phyloP scores from a whole-genome alignment of 2,888 invertebrate genomes.

The Pyrochroa serraticornis region DNA sequence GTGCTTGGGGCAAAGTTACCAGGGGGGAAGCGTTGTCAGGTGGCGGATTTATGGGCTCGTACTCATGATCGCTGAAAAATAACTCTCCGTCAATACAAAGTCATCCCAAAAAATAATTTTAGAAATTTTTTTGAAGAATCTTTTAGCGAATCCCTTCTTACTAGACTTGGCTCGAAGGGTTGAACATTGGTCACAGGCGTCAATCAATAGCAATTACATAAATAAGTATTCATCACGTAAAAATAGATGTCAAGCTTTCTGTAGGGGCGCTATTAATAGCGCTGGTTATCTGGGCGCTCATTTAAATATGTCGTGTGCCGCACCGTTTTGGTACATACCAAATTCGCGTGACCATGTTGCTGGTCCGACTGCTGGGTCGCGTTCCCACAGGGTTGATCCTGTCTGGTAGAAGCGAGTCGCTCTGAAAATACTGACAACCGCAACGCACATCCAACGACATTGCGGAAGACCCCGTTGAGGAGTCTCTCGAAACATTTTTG shows the following conservation, averaged over 20 bases:
- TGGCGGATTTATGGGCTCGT: slow-evolving; percentile 85
- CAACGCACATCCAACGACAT: slow-evolving; percentile 80
- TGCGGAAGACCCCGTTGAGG: slow-evolving; percentile 69
- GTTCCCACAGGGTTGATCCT: slow-evolving; percentile 71
- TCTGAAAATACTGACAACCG: slow-evolving; percentile 84
- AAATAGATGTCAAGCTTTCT: slow-evolving; percentile 5
- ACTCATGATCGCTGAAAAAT: slow-evolving; percentile 86
- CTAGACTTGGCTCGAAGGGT: neutral
- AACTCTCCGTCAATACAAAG: neutral
- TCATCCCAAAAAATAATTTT: no score
- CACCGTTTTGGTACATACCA: slow-evolving; percentile 17
- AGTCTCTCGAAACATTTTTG: slow-evolving; percentile 73
- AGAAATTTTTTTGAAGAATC: no score
- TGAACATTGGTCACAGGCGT: neutral
- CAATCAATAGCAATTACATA: neutral
- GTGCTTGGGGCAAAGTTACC: slow-evolving; percentile 27
- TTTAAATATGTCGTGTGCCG: slow-evolving; percentile 1
- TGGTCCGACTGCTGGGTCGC: slow-evolving; percentile 42
- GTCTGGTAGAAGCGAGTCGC: slow-evolving; percentile 79
- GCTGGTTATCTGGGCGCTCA: neutral
- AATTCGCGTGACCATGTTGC: slow-evolving; percentile 31
- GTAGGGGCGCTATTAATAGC: slow-evolving; percentile 21
- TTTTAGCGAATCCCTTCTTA: no score
- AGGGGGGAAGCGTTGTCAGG: slow-evolving; percentile 54
- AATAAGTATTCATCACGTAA: no score